Evolutionary conservation across 2,888 invertebrate genomes (phyloP).

Genomic region (Gasteruption jaculator): DNA sequence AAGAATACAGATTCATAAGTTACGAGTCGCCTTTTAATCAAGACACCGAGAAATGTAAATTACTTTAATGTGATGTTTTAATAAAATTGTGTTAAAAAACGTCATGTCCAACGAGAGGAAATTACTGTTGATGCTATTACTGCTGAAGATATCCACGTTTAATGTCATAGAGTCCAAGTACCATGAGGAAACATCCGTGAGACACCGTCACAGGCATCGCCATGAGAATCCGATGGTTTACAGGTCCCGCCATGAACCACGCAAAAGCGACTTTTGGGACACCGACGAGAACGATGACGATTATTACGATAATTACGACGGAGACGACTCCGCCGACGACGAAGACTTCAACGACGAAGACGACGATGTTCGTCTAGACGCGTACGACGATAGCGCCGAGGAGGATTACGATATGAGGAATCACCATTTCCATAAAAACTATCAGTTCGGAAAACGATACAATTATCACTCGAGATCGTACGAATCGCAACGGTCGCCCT

Average conservation of each 20-base stretch:
- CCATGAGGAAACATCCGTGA: slow-evolving; percentile 25
- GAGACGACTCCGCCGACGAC: slow-evolving; percentile 23
- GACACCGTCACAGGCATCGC: slow-evolving; percentile 41
- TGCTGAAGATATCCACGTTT: slow-evolving; percentile 27
- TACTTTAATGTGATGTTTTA: too few relatives aligned
- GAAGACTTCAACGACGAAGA: slow-evolving; percentile 23
- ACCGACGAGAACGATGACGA: slow-evolving; percentile 30
- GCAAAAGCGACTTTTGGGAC: slow-evolving; percentile 15
- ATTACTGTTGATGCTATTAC: slow-evolving; percentile 28
- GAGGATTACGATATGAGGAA: slow-evolving; percentile 21
- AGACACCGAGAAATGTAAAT: too few relatives aligned
- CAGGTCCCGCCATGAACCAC: not conserved
- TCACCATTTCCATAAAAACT: too few relatives aligned
- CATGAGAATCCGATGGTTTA: slow-evolving; percentile 29
- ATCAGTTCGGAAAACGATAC: too few relatives aligned
- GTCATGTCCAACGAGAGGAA: slow-evolving; percentile 34
- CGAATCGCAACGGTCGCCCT: not conserved
- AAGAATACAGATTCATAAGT: too few relatives aligned
- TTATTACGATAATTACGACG: slow-evolving; percentile 23
- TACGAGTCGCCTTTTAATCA: too few relatives aligned
- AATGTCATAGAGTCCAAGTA: slow-evolving; percentile 29
- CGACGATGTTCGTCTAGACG: slow-evolving; percentile 15
- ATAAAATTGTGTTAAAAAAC: too few relatives aligned
- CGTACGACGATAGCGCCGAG: slow-evolving; percentile 7
- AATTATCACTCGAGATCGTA: too few relatives aligned